These are phyloP conservation scores for Gryon sp. DNA, from an alignment of 1,140 invertebrate genomes.

Conservation along the genomic window DNA sequence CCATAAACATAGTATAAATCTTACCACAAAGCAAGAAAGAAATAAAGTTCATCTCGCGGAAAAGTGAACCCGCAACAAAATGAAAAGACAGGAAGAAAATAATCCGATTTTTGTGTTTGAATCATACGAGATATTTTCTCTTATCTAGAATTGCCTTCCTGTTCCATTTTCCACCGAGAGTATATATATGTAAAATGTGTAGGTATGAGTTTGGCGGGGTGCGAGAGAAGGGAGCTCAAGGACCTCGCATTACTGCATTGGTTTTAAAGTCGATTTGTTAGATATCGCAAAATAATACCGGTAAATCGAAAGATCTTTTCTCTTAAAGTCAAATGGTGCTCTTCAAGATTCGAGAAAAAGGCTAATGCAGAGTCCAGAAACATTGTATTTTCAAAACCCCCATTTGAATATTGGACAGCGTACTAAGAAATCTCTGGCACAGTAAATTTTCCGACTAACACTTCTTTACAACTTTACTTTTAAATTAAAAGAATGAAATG, in stretches of 20 bases:
- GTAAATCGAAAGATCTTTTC: slow-evolving; percentile 69
- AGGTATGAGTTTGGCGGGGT: too few species aligned
- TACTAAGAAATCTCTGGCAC: slow-evolving; percentile 9
- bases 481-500: background rate
- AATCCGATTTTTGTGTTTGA: slow-evolving; percentile 65
- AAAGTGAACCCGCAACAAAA: slow-evolving; percentile 40
- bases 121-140: slow-evolving; percentile 71
- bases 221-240: slow-evolving; percentile 55
- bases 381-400: slow-evolving; percentile 61
- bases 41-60: slow-evolving; percentile 30
- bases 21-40: background rate
- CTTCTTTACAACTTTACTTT: slow-evolving; percentile 22
- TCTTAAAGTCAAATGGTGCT: slow-evolving; percentile 55
- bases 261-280: slow-evolving; percentile 60
- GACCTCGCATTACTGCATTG: slow-evolving; percentile 60
- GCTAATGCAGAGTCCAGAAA: slow-evolving; percentile 30
- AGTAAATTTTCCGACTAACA: slow-evolving; percentile 34
- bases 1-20: slow-evolving; percentile 41
- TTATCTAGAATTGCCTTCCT: slow-evolving; percentile 72
- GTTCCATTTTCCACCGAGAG: slow-evolving; percentile 64
- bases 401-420: slow-evolving; percentile 58
- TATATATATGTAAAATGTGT: too few species aligned
- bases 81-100: slow-evolving; percentile 60
- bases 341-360: slow-evolving; percentile 25
- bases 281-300: slow-evolving; percentile 70